Conservation (phyloP, 2,888 invertebrate species). For the Diaprepes abbreviatus region DNA sequence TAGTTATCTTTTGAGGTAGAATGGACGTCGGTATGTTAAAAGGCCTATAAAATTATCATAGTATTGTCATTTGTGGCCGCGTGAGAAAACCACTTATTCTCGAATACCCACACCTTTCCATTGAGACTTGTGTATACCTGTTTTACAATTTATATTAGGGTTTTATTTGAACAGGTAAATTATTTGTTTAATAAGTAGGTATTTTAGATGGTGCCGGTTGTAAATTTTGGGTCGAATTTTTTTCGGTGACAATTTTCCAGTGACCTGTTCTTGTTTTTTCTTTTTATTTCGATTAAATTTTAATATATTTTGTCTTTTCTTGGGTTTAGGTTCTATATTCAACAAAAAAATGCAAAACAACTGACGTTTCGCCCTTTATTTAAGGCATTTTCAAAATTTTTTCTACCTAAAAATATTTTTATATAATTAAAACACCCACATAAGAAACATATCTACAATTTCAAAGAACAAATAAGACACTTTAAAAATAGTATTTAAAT, state of each 20-base stretch:
- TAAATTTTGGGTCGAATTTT: slow-evolving; percentile 14
- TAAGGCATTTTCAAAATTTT: no score
- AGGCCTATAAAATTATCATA: slow-evolving; percentile 47
- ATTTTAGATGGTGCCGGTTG: slow-evolving; percentile 15
- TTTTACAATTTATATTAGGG: slow-evolving; percentile 49
- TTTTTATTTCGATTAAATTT: no score
- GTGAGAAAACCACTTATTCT: slow-evolving; percentile 49
- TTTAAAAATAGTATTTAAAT: no score
- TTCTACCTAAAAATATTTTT: no score
- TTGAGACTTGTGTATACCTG: slow-evolving; percentile 46
- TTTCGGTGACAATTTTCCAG: neutral
- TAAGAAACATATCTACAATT: no score
- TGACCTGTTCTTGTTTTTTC: no score
- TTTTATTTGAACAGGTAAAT: slow-evolving; percentile 48
- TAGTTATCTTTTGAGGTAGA: slow-evolving; percentile 40
- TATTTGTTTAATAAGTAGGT: slow-evolving; percentile 47
- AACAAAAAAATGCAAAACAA: no score
- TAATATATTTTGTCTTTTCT: no score
- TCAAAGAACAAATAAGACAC: no score
- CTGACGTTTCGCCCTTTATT: no score
- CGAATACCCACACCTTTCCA: slow-evolving; percentile 46
- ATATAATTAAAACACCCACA: no score
- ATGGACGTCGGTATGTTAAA: slow-evolving; percentile 43
- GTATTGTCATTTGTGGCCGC: slow-evolving; percentile 45
- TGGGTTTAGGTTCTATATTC: no score